Conservation (phyloP, 2,888 invertebrate genomes). For the Yponomeuta plumbellus region DNA sequence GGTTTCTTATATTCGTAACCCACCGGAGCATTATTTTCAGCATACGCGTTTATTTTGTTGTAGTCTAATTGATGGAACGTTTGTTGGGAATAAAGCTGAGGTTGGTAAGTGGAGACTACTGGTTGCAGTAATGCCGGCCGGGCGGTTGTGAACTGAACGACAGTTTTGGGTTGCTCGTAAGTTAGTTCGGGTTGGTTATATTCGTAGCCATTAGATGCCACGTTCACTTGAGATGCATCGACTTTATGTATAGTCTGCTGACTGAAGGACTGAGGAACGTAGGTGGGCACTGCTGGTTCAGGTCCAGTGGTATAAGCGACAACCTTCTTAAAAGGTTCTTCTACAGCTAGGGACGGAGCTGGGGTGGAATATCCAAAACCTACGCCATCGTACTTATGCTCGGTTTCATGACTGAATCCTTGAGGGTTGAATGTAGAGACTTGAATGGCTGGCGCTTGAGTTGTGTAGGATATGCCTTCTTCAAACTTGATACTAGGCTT, state of each 20-base stretch:
- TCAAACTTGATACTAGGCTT: conserved; percentile 58
- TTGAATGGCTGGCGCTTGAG: conserved; percentile 45
- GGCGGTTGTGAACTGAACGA: conserved; percentile 37
- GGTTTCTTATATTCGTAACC: conserved; percentile 18
- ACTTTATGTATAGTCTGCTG: conserved; percentile 28
- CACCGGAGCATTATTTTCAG: conserved; percentile 28
- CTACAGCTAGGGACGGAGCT: conserved; percentile 42
- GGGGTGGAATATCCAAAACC: conserved; percentile 52
- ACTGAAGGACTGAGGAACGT: conserved; percentile 27
- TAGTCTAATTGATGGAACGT: conserved; percentile 48
- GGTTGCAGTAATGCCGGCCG: conserved; percentile 29
- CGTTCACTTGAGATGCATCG: conserved; percentile 24
- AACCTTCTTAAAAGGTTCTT: conserved; percentile 58
- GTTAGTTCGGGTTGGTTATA: conserved; percentile 27
- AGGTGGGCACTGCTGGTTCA: conserved; percentile 38
- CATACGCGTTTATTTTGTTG: conserved; percentile 33
- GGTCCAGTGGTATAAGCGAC: conserved; percentile 65
- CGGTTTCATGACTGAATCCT: conserved; percentile 51
- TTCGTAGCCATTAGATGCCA: conserved; percentile 30
- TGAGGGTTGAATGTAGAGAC: conserved; percentile 56
- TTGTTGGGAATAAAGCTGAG: conserved; percentile 42
- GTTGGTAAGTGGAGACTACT: conserved; percentile 5
- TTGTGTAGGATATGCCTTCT: conserved; percentile 51
- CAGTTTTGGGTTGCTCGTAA: conserved; percentile 35
- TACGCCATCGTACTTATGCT: conserved; percentile 46